Percentiles rank a stretch among this genome's conserved stretches.
Conservation (phyloP, 2,113 vertebrate species). For the Gopherus flavomarginatus region DNA sequence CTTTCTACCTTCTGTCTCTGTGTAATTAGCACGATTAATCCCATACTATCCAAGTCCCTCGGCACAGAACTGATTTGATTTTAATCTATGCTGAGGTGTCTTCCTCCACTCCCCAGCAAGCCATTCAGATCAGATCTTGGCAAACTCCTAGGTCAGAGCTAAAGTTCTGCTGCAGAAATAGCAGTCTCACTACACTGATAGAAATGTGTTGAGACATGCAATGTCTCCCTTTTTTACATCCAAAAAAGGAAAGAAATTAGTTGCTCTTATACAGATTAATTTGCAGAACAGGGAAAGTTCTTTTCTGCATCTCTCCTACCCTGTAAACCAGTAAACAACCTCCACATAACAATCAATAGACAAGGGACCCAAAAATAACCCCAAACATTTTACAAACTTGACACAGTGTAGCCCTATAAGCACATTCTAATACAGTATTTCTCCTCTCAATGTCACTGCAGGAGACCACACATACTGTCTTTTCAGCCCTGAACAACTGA, state of each 20-base stretch:
- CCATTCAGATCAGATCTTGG: constrained; percentile 47
- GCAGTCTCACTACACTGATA: accelerated
- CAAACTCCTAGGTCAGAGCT: not conserved
- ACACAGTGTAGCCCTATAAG: not conserved
- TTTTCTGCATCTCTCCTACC: not conserved
- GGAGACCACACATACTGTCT: not conserved
- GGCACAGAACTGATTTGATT: constrained; percentile 43
- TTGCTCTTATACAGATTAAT: not conserved
- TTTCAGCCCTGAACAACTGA: not conserved
- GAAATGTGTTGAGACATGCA: not conserved
- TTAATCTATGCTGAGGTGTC: constrained; percentile 62
- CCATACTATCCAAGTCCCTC: constrained; percentile 24
- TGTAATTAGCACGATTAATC: constrained; percentile 71
- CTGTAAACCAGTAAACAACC: not conserved
- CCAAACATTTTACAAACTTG: not conserved
- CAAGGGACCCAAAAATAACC: not conserved
- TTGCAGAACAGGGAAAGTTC: not conserved
- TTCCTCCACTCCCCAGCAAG: constrained; percentile 34
- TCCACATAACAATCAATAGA: not conserved
- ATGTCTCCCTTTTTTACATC: accelerated
- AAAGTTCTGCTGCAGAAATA: not conserved
- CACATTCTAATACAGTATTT: not conserved
- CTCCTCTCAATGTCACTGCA: not conserved
- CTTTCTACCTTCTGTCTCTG: constrained; percentile 42
- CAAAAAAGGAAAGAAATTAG: not conserved